Conservation (phyloP, 2,888 invertebrate species). For the Himalopsyche japonica region DNA sequence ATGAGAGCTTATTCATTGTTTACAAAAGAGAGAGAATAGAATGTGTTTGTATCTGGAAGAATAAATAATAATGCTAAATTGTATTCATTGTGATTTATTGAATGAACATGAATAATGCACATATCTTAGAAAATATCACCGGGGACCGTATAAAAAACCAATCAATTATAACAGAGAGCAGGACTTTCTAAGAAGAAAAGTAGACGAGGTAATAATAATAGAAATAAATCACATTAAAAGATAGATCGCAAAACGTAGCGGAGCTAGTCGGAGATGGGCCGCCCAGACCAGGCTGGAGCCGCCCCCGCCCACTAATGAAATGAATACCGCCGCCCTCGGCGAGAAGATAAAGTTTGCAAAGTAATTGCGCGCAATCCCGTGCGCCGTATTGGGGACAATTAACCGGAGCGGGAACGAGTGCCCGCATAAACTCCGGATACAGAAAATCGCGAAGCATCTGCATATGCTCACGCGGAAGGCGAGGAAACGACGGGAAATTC, state of each 20-base stretch:
- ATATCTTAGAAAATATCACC: background rate
- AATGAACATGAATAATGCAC: background rate
- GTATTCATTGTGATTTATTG: background rate
- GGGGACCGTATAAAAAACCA: background rate
- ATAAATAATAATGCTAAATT: background rate
- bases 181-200: background rate
- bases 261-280: background rate
- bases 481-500: background rate
- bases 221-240: slow-evolving; percentile 9
- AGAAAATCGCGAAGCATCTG: background rate
- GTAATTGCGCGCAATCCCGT: slow-evolving; percentile 28
- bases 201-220: background rate
- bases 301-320: background rate
- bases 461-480: background rate
- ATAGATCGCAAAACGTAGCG: background rate
- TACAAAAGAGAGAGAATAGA: too few species aligned
- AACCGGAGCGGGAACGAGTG: slow-evolving; percentile 32
- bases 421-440: slow-evolving; percentile 23
- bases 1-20: background rate
- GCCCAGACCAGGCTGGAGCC: background rate
- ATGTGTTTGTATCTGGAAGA: background rate
- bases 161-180: background rate
- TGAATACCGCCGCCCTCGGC: background rate
- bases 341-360: slow-evolving; percentile 32
- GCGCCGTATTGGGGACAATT: slow-evolving; percentile 34